Percentiles rank a stretch among this genome's conserved stretches.
phyloP scores from a whole-genome alignment of 2,888 invertebrate genomes.

The Teleiodes luculella region DNA sequence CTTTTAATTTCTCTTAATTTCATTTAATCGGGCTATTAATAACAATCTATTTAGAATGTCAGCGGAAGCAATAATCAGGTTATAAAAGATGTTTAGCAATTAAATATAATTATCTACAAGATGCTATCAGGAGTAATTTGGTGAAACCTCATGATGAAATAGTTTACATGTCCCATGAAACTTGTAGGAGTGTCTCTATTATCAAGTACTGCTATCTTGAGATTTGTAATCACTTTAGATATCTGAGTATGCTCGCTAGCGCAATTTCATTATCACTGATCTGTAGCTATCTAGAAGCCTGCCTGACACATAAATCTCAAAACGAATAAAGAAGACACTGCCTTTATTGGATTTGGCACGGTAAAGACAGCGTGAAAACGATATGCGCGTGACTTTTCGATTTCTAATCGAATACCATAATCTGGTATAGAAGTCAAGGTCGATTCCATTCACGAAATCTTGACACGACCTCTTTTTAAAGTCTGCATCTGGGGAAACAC shows the following conservation, averaged over 20 bases:
- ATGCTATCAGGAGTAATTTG: conserved; percentile 6
- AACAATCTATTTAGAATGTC: conserved; percentile 11
- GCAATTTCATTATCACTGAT: conserved; percentile 15
- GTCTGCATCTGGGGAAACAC: too few species aligned
- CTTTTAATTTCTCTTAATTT: conserved; percentile 18
- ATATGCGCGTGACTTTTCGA: conserved; percentile 53
- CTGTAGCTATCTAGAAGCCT: conserved; percentile 16
- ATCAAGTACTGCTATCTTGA: conserved; percentile 3
- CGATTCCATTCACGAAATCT: conserved; percentile 37
- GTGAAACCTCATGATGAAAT: too few species aligned
- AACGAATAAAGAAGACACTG: conserved; percentile 39
- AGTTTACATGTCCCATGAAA: too few species aligned
- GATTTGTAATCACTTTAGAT: not conserved
- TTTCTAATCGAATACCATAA: conserved; percentile 49
- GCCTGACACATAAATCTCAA: conserved; percentile 51
- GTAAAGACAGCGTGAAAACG: conserved; percentile 48
- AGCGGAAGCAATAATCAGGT: conserved; percentile 12
- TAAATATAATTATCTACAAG: conserved; percentile 5
- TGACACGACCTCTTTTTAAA: conserved; percentile 11
- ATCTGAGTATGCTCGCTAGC: not conserved
- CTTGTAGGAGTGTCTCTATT: too few species aligned
- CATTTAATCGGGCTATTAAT: conserved; percentile 16
- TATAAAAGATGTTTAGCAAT: conserved; percentile 10
- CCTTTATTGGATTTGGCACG: conserved; percentile 56
- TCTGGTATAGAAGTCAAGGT: conserved; percentile 53